Percentiles rank a stretch among this genome's conserved stretches.
phyloP scores from a whole-genome alignment of 2,888 invertebrate genomes.

The Bruchidius siliquastri region DNA sequence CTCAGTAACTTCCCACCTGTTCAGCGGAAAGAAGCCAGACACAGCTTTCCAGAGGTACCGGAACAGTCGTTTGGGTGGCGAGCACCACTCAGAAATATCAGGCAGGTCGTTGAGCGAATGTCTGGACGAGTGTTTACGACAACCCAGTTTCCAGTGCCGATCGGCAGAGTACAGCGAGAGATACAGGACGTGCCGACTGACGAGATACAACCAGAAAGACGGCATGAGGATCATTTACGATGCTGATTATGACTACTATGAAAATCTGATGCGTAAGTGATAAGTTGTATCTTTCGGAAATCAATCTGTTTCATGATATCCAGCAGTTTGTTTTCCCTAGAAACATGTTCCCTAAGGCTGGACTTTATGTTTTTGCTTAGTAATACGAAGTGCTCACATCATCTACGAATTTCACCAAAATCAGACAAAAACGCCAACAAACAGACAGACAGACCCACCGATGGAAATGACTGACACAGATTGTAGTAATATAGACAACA shows the following conservation, averaged over 20 bases:
- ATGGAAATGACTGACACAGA: no score
- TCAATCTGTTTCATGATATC: no score
- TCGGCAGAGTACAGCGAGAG: slow-evolving; percentile 86
- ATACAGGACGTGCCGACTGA: slow-evolving; percentile 76
- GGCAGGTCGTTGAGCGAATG: slow-evolving; percentile 86
- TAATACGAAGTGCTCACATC: no score
- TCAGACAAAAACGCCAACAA: no score
- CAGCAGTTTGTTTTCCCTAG: no score
- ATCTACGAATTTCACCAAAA: no score
- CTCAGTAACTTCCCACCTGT: slow-evolving; percentile 78
- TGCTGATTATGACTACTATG: slow-evolving; percentile 89
- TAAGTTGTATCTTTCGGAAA: no score
- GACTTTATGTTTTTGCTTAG: no score
- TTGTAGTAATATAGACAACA: no score
- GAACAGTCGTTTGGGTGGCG: slow-evolving; percentile 80
- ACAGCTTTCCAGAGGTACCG: slow-evolving; percentile 86
- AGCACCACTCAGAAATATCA: slow-evolving; percentile 85
- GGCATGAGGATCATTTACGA: slow-evolving; percentile 86
- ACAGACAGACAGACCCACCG: no score
- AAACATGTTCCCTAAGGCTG: no score
- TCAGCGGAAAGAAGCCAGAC: slow-evolving; percentile 74
- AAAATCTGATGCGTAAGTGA: slow-evolving; percentile 85
- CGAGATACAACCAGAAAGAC: slow-evolving; percentile 81
- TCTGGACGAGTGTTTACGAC: slow-evolving; percentile 81
- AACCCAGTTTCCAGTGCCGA: slow-evolving; percentile 85